Conservation (phyloP, 1,140 invertebrate species). For the Hirudo medicinalis region DNA sequence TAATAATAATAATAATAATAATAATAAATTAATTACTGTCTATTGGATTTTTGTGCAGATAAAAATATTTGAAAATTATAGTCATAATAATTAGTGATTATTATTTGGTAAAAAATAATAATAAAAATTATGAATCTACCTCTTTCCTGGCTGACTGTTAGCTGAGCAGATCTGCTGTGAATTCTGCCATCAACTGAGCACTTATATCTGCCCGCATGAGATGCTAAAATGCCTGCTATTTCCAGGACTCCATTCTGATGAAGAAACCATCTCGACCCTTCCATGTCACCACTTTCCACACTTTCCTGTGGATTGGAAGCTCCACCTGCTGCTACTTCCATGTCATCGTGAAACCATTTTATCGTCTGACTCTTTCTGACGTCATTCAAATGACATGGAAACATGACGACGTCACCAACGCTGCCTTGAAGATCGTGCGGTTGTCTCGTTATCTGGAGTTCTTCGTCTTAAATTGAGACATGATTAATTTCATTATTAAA, state of each 20-base stretch:
- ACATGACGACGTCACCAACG: no score
- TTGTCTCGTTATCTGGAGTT: no score
- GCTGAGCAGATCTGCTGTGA: background rate
- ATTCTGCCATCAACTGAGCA: background rate
- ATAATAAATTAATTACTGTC: no score
- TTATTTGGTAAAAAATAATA: no score
- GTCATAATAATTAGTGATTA: no score
- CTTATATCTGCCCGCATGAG: background rate
- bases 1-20: no score
- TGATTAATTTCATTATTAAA: no score
- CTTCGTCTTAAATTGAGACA: no score
- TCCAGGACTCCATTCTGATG: background rate
- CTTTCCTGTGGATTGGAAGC: background rate
- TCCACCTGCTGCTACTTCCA: background rate
- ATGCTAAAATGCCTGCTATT: background rate
- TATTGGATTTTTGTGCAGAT: no score
- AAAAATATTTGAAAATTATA: no score
- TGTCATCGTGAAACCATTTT: background rate
- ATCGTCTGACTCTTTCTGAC: background rate
- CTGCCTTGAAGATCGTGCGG: no score
- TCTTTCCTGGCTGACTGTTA: background rate
- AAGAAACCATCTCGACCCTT: background rate
- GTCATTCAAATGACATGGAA: background rate
- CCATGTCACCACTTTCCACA: background rate
- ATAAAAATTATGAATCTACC: background rate